Evolutionary conservation across 2,797 vertebrate genomes (phyloP).

Genomic region (Centroberyx gerrardi): DNA sequence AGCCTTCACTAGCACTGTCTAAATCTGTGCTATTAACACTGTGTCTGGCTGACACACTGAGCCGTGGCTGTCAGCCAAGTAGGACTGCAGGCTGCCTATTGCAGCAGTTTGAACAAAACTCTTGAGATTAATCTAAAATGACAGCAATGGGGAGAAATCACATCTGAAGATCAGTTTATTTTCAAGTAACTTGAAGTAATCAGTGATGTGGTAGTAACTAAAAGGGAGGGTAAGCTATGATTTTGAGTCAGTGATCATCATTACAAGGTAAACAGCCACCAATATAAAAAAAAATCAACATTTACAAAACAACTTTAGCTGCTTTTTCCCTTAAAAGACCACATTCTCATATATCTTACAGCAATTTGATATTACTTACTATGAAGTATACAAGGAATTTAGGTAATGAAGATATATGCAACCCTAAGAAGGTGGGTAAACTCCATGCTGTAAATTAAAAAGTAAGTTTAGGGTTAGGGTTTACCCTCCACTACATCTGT

Average conservation of each 20-base stretch:
- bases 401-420: neutral
- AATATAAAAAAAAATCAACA: too few species aligned
- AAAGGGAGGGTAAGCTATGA: neutral
- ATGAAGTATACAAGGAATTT: neutral
- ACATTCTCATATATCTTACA: too few species aligned
- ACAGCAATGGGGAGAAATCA: neutral
- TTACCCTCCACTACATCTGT: too few species aligned
- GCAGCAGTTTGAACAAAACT: neutral
- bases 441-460: too few species aligned
- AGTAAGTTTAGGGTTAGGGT: too few species aligned
- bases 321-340: too few species aligned
- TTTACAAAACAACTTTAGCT: too few species aligned
- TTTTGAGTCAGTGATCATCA: neutral
- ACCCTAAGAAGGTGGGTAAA: too few species aligned
- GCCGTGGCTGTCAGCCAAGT: constrained; percentile 18
- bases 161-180: neutral
- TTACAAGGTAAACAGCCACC: too few species aligned
- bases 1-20: constrained; percentile 8
- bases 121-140: neutral
- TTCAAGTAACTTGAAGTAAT: neutral
- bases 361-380: too few species aligned
- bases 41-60: constrained; percentile 29
- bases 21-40: constrained; percentile 11
- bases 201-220: neutral
- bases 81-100: constrained; percentile 1